phyloP scores from a whole-genome alignment of 2,888 invertebrate species.

The Heliconius sara region DNA sequence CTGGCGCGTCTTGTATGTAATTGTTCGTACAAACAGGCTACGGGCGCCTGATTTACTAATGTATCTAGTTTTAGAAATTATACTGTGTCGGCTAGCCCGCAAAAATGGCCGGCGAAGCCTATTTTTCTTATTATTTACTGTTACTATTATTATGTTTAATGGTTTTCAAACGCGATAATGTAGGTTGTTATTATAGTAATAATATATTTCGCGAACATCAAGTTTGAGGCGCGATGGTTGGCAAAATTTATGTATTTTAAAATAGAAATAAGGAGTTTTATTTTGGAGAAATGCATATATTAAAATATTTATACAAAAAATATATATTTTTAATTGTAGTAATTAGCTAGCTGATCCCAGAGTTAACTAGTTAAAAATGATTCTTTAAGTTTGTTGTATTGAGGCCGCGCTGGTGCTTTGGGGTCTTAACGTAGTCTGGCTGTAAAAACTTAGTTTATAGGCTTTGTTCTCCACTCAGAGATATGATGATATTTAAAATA shows the following conservation, averaged over 20 bases:
- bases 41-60: conserved; percentile 76
- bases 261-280: neutral
- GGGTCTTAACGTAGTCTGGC: too few relatives aligned
- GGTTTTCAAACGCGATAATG: neutral
- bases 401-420: too few relatives aligned
- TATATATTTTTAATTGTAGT: too few relatives aligned
- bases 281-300: too few relatives aligned
- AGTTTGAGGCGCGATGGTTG: neutral
- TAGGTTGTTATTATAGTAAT: neutral
- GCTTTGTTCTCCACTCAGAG: too few relatives aligned
- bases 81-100: conserved; percentile 56
- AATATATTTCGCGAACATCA: neutral
- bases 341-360: too few relatives aligned
- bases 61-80: conserved; percentile 79
- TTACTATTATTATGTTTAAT: conserved; percentile 16
- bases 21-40: conserved; percentile 75
- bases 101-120: conserved; percentile 43
- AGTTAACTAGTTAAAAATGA: too few relatives aligned
- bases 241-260: neutral
- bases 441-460: too few relatives aligned
- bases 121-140: conserved; percentile 30
- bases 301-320: too few relatives aligned
- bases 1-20: conserved; percentile 79
- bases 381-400: too few relatives aligned
- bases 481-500: too few relatives aligned